A percentile compares a stretch with the other conserved stretches of the same genome.
These are phyloP conservation scores for Corvus moneduloides DNA, from an alignment of 2,113 vertebrate species.

Conservation along the genomic window DNA sequence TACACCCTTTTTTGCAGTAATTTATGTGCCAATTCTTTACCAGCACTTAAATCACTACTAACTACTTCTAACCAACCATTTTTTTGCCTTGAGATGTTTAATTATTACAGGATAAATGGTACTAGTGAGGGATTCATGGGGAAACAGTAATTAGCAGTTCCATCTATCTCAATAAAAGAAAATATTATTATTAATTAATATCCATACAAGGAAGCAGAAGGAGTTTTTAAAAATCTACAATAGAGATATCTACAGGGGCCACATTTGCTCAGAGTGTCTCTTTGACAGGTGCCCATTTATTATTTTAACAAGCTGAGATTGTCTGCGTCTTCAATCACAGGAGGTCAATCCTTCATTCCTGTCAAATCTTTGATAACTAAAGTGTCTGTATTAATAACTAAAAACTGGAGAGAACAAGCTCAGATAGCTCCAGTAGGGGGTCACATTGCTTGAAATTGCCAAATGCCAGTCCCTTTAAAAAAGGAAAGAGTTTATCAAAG, in stretches of 20 bases:
- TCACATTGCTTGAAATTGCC: not conserved
- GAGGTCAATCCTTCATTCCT: slow-evolving; percentile 59
- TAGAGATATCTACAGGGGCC: slow-evolving; percentile 68
- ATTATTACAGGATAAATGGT: slow-evolving; percentile 70
- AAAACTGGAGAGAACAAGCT: slow-evolving; percentile 30
- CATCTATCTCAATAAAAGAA: slow-evolving; percentile 74
- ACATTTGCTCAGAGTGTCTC: slow-evolving; percentile 59
- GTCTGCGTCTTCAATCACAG: slow-evolving; percentile 45
- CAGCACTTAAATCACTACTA: slow-evolving; percentile 31
- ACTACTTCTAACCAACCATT: slow-evolving; percentile 33
- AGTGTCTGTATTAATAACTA: slow-evolving; percentile 64
- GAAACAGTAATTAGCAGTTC: slow-evolving; percentile 72
- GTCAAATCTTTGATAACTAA: slow-evolving; percentile 61
- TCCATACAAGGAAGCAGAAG: slow-evolving; percentile 53
- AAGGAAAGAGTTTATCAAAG: not conserved
- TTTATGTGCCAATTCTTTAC: slow-evolving; percentile 28
- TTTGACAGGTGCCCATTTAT: slow-evolving; percentile 69
- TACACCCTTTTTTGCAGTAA: not conserved
- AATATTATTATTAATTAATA: slow-evolving; percentile 79
- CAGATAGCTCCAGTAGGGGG: not conserved
- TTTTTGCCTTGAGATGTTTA: slow-evolving; percentile 65
- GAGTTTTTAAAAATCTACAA: slow-evolving; percentile 62
- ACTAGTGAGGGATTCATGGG: slow-evolving; percentile 62
- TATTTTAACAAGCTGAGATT: slow-evolving; percentile 66
- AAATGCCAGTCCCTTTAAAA: not conserved